Percentiles rank a stretch among this genome's conserved stretches.
Conservation (phyloP, 2,888 invertebrate genomes). For the Tortrix viridana region DNA sequence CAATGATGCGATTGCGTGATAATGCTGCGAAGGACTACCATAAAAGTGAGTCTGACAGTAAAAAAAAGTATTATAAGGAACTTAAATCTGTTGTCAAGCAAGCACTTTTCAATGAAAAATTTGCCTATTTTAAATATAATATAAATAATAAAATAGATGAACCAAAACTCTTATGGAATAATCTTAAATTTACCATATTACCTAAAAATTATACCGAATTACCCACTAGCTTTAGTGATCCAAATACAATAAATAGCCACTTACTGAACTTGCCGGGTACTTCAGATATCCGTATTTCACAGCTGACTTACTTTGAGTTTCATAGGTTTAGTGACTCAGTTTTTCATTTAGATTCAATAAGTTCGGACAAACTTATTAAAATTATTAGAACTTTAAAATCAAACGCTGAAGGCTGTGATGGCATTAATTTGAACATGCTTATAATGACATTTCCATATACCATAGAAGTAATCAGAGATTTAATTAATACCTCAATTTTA, state of each 20-base stretch:
- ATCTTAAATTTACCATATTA: background rate
- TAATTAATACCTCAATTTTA: no score
- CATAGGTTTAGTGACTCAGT: background rate
- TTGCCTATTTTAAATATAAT: background rate
- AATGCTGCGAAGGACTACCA: background rate
- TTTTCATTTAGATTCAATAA: no score
- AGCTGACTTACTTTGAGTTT: background rate
- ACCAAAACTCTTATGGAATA: background rate
- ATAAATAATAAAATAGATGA: no score
- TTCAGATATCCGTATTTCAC: background rate
- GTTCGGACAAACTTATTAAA: no score
- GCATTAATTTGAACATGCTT: no score
- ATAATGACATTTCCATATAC: no score
- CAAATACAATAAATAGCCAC: background rate
- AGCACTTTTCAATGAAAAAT: background rate
- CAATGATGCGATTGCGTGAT: background rate
- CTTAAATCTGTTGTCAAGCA: background rate
- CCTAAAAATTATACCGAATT: background rate
- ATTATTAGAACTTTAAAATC: no score
- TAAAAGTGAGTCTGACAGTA: background rate
- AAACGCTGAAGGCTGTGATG: no score
- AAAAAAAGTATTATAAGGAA: slow-evolving; percentile 2
- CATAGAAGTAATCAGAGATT: no score
- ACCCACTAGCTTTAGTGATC: background rate
- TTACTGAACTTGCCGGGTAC: background rate